These are phyloP conservation scores for Aldrovandia affinis DNA, from an alignment of 2,797 vertebrate species.

Conservation along the genomic window DNA sequence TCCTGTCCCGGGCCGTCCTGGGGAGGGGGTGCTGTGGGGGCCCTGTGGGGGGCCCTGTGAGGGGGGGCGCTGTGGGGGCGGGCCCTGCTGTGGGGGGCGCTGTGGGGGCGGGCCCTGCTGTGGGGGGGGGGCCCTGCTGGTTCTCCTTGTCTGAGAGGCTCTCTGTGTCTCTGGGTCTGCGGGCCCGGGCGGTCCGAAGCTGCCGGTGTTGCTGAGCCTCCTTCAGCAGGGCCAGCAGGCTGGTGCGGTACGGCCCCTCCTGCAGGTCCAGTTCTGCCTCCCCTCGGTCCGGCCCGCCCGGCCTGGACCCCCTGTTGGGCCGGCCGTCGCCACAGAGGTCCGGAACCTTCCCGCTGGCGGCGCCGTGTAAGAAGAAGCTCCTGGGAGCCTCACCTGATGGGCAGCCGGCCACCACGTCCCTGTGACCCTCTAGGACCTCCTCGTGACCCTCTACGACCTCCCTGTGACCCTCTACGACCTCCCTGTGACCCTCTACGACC, in stretches of 20 bases:
- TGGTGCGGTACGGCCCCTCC: conserved; percentile 75
- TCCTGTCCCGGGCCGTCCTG: neutral
- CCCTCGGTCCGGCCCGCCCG: conserved; percentile 53
- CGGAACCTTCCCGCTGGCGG: conserved; percentile 54
- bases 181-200: conserved; percentile 61
- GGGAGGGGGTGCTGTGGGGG: neutral
- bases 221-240: conserved; percentile 90
- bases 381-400: neutral
- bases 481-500: no score
- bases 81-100: conserved; percentile 46
- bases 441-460: neutral
- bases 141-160: conserved; percentile 91
- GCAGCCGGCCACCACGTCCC: no score
- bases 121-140: conserved; percentile 51
- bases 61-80: conserved; percentile 46
- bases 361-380: conserved; percentile 55
- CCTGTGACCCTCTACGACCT: neutral
- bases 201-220: conserved; percentile 80
- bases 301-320: conserved; percentile 45
- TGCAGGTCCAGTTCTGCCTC: conserved; percentile 30
- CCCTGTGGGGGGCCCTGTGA: neutral
- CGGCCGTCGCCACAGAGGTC: conserved; percentile 71
- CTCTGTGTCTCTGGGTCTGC: conserved; percentile 51
- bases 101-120: conserved; percentile 51
- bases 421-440: no score